phyloP scores from a whole-genome alignment of 2,888 invertebrate species.

The Strigamia maritima region DNA sequence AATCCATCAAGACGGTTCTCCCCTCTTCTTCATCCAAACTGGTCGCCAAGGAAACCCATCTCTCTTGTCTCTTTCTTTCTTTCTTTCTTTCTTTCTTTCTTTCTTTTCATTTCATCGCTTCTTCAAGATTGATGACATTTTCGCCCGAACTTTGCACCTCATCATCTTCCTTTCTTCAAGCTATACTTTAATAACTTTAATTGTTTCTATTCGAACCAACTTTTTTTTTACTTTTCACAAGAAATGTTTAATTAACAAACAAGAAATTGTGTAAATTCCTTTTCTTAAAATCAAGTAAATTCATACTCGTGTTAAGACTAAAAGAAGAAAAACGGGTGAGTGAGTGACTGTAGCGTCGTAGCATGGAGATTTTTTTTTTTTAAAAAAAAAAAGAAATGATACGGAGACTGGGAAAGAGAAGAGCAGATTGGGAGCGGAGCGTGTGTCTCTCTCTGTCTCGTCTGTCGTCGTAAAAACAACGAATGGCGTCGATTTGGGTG shows the following conservation, averaged over 20 bases:
- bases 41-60: conserved; percentile 32
- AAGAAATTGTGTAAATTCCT: no score
- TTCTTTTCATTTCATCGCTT: conserved; percentile 30
- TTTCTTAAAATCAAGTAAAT: no score
- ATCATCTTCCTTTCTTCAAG: neutral
- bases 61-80: conserved; percentile 34
- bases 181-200: conserved; percentile 9
- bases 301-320: no score
- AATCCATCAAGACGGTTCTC: conserved; percentile 3
- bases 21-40: conserved; percentile 15
- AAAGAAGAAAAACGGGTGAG: conserved; percentile 5
- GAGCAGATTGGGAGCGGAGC: conserved; percentile 26
- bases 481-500: conserved; percentile 34
- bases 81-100: no score
- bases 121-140: conserved; percentile 25
- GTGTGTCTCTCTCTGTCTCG: neutral
- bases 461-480: conserved; percentile 34
- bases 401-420: neutral
- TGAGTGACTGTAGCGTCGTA: neutral
- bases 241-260: no score
- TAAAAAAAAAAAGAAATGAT: neutral
- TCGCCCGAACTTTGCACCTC: conserved; percentile 32
- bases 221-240: no score
- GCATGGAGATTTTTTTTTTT: neutral
- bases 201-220: neutral